Base-by-base conservation (phyloP, 2,888 invertebrate species). In the Hirtodrosophila histrioides region DNA sequence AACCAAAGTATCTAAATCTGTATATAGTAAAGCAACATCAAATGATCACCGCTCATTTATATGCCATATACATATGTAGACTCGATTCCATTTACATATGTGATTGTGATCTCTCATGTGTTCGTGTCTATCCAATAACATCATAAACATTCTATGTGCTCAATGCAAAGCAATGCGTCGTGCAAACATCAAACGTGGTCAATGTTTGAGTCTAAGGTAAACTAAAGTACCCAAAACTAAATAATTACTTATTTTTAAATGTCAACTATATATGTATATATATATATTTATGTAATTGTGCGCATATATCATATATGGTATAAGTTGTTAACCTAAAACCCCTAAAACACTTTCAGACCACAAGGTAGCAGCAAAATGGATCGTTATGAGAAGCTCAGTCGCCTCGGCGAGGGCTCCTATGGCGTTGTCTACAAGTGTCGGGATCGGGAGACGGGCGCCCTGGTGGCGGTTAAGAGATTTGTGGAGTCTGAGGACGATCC, bases 401-500 rank as follows among this genome's bases (percentile, higher is more conserved):
- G 98, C 88, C 94, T 99, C 50, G 99, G 99, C 75, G 98, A 99
- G 93, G 99, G 91, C 49, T 91, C 91, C 41, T 91, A 91, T 56
- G 91, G 91, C 3, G 95, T 98, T 86, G 99, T 99, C 74, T 98
- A 98, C 93, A 98, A 98, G 92, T 99, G 99, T 92, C 95, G 97
- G 58, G 98, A 98, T 92, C 94, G 97, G 65, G 98, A 99, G 89
- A 97, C 97, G 1, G 97, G 98, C 12, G 97, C 97, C 89, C 93
- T 98, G 63, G 98, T 99, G 40, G 99, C 99, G 40, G 97, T 99
- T 69, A 99, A 99, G 92, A 97, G 98, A 92, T 99, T 99, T 91
- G 96, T 98, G 9, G 98, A 99, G 92, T 97, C 97, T 62, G 98
- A 99, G 91, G 98, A 98, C 90, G 99, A 99, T 92, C 98, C 98